Conservation (phyloP, 2,888 invertebrate species). For the Odontocolon sp. region DNA sequence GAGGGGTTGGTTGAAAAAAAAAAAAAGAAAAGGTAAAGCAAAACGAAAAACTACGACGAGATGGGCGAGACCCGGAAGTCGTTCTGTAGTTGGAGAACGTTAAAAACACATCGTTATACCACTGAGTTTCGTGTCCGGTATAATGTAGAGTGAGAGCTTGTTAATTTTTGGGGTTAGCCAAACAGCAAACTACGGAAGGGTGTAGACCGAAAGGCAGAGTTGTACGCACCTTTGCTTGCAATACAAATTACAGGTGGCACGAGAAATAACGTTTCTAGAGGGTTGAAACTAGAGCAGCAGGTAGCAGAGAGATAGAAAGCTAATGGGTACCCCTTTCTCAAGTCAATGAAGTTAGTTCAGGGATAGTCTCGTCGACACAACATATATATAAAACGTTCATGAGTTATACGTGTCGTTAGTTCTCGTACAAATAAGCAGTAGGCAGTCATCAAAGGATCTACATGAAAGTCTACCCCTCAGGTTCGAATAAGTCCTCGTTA, state of each 20-base stretch:
- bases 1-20: neutral
- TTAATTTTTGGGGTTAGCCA: constrained; percentile 57
- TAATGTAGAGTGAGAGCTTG: constrained; percentile 31
- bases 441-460: neutral
- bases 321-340: constrained; percentile 36
- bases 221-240: constrained; percentile 15
- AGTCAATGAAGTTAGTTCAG: constrained; percentile 42
- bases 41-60: neutral
- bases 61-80: constrained; percentile 6
- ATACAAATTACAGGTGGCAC: constrained; percentile 39
- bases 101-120: constrained; percentile 60
- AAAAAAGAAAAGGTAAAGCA: neutral
- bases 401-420: constrained; percentile 17
- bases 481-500: constrained; percentile 26
- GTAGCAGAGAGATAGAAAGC: constrained; percentile 18
- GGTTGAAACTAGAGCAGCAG: constrained; percentile 30
- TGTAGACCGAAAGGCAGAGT: constrained; percentile 12
- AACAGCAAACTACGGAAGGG: constrained; percentile 40
- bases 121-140: constrained; percentile 40
- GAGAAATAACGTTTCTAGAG: constrained; percentile 7
- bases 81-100: constrained; percentile 11
- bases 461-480: constrained; percentile 37
- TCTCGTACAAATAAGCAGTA: constrained; percentile 46
- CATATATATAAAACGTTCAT: neutral
- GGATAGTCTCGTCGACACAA: constrained; percentile 16